Percentiles rank a stretch among this genome's conserved stretches.
phyloP scores from a whole-genome alignment of 2,888 invertebrate genomes.

The Sceliomorpha sp. region DNA sequence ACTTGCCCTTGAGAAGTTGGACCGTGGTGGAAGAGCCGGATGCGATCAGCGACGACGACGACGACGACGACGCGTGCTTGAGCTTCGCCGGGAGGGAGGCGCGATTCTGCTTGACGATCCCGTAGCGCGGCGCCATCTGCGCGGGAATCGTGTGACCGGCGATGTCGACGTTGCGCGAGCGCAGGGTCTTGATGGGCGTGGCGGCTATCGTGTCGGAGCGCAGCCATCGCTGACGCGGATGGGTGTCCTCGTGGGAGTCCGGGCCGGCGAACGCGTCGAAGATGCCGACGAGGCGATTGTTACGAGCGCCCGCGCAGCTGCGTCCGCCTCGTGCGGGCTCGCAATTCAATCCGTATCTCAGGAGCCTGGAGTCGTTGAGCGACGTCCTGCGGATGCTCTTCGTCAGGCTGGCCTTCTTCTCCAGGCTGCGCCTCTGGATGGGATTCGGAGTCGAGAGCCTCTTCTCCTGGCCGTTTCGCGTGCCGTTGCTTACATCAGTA shows the following conservation, averaged over 20 bases:
- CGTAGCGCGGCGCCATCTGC: conserved; percentile 73
- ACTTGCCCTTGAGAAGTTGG: too few relatives aligned
- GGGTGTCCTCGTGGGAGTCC: conserved; percentile 6
- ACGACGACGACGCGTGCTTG: conserved; percentile 53
- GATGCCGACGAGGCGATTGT: conserved; percentile 32
- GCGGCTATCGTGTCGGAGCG: conserved; percentile 79
- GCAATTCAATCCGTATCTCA: conserved; percentile 72
- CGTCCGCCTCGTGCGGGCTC: conserved; percentile 69
- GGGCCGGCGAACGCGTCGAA: conserved; percentile 12
- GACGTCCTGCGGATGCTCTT: conserved; percentile 74
- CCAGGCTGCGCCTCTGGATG: conserved; percentile 74
- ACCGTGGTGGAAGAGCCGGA: too few relatives aligned
- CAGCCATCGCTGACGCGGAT: conserved; percentile 73
- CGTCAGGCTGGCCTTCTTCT: conserved; percentile 74
- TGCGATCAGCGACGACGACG: conserved; percentile 23
- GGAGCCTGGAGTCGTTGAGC: conserved; percentile 69
- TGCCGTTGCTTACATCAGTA: conserved; percentile 44
- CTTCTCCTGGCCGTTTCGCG: conserved; percentile 58
- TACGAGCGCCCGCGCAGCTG: conserved; percentile 44
- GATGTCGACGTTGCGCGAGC: conserved; percentile 79
- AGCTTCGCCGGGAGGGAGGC: conserved; percentile 68
- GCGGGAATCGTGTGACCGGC: conserved; percentile 73
- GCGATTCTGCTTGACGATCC: conserved; percentile 70
- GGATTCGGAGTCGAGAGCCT: conserved; percentile 70
- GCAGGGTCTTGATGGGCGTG: conserved; percentile 77